A percentile compares a stretch with the other conserved stretches of the same genome.
Conservation (phyloP, 2,888 invertebrate genomes). For the Athalia cordata region DNA sequence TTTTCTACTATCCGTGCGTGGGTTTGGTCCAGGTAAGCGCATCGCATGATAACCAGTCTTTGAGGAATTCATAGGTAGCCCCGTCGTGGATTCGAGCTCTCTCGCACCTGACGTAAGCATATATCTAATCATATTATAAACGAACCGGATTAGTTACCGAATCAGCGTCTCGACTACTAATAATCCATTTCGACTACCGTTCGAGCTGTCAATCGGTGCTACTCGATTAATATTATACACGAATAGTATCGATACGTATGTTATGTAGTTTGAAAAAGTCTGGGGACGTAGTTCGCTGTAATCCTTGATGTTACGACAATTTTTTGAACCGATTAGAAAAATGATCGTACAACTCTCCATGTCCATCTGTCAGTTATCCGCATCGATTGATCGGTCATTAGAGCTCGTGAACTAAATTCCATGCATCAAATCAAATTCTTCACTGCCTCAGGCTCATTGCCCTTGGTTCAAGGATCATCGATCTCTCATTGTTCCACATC, state of each 20-base stretch:
- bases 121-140: neutral
- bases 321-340: neutral
- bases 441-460: conserved; percentile 28
- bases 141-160: no score
- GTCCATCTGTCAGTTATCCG: neutral
- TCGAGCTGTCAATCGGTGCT: neutral
- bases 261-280: no score
- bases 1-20: neutral
- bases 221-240: neutral
- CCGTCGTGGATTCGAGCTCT: conserved; percentile 8
- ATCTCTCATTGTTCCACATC: conserved; percentile 24
- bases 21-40: conserved; percentile 31
- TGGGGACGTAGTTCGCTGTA: neutral
- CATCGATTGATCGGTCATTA: neutral
- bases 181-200: no score
- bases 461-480: conserved; percentile 41
- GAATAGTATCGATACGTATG: no score
- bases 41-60: neutral
- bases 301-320: conserved; percentile 15
- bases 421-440: neutral
- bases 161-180: no score
- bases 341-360: neutral
- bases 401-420: neutral
- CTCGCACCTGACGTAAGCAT: conserved; percentile 5
- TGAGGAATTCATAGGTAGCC: neutral